These are phyloP conservation scores for Drepanosiphum platanoidis DNA, from an alignment of 2,888 invertebrate genomes.

Conservation along the genomic window DNA sequence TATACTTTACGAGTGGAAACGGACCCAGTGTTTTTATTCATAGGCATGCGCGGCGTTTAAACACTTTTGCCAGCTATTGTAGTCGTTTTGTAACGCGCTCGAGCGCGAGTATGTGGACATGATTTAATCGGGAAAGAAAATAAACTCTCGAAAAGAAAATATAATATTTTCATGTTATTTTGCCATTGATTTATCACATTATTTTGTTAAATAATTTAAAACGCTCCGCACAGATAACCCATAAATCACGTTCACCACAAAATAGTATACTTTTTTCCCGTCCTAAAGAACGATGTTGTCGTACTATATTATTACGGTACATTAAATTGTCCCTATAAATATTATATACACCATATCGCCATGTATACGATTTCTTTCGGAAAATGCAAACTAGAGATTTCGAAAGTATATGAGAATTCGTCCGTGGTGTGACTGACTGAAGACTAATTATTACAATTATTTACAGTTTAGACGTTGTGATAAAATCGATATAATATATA, in stretches of 20 bases:
- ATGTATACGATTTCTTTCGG: not conserved
- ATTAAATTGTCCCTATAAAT: slow-evolving; percentile 28
- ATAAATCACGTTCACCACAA: slow-evolving; percentile 5
- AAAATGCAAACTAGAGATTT: not conserved
- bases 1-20: not conserved
- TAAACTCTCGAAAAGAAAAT: not conserved
- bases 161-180: not conserved
- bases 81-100: not conserved
- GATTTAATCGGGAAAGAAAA: not conserved
- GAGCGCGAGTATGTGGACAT: not conserved
- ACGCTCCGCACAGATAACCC: not conserved
- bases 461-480: no score
- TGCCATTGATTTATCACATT: not conserved
- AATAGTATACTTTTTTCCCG: not conserved
- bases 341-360: not conserved
- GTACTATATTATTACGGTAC: not conserved
- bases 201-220: not conserved
- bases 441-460: not conserved
- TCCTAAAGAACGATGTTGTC: not conserved
- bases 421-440: not conserved
- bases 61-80: not conserved
- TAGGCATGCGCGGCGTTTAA: no score
- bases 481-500: no score
- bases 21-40: no score
- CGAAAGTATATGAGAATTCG: not conserved